A percentile compares a stretch with the other conserved stretches of the same genome.
phyloP scores from a whole-genome alignment of 2,888 invertebrate genomes.

The Itoplectis maculator region DNA sequence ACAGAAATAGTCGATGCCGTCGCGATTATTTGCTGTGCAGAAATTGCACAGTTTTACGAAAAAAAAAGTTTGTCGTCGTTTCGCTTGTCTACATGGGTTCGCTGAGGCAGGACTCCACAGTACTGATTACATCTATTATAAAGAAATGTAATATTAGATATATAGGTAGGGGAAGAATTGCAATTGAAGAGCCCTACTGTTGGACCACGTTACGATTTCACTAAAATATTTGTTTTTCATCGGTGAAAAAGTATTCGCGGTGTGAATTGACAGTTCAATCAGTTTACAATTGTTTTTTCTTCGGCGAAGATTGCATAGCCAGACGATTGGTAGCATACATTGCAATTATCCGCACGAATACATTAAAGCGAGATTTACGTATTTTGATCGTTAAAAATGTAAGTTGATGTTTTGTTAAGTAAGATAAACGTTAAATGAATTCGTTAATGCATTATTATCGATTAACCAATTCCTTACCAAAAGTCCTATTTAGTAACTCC shows the following conservation, averaged over 20 bases:
- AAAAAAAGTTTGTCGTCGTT: constrained; percentile 8
- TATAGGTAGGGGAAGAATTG: constrained; percentile 14
- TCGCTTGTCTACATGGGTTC: constrained; percentile 14
- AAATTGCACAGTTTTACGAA: constrained; percentile 11
- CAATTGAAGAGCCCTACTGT: neutral
- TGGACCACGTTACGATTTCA: neutral
- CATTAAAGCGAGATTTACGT: too few relatives aligned
- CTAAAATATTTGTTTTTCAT: neutral
- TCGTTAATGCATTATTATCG: neutral
- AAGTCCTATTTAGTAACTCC: neutral
- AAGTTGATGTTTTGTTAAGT: neutral
- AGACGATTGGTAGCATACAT: too few relatives aligned
- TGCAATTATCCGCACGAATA: too few relatives aligned
- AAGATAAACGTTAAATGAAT: neutral
- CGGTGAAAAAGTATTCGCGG: neutral
- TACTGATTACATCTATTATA: constrained; percentile 61
- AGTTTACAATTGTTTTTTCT: neutral
- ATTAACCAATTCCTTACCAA: neutral
- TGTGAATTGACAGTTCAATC: neutral
- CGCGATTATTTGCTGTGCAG: neutral
- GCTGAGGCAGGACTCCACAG: constrained; percentile 57
- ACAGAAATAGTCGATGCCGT: neutral
- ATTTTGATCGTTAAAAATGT: neutral
- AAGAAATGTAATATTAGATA: constrained; percentile 18
- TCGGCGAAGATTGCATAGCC: neutral